phyloP scores from a whole-genome alignment of 2,797 vertebrate species.

The Pantherophis vulpinus region DNA sequence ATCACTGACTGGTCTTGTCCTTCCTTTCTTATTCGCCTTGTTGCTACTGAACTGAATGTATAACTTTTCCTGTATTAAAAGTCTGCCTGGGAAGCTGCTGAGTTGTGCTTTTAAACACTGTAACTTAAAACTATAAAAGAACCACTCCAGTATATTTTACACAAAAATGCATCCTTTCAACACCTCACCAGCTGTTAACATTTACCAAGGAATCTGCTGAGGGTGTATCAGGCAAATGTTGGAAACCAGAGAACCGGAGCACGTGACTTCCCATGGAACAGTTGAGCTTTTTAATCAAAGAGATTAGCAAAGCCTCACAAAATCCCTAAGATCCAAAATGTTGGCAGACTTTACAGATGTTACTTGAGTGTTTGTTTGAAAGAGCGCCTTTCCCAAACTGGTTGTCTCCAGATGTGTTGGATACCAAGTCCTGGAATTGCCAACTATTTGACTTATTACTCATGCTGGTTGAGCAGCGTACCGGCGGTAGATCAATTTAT shows the following conservation, averaged over 20 bases:
- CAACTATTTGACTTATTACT: neutral
- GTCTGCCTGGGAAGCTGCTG: neutral
- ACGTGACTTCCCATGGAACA: conserved; percentile 8
- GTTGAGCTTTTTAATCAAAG: conserved; percentile 9
- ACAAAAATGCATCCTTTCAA: neutral
- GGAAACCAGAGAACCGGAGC: conserved; percentile 10
- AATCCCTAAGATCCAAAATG: neutral
- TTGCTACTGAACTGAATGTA: neutral
- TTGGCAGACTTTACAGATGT: neutral
- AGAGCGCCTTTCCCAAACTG: neutral
- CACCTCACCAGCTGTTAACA: conserved; percentile 3
- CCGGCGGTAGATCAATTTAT: neutral
- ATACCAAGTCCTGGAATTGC: neutral
- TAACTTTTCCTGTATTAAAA: neutral
- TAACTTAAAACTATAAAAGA: neutral
- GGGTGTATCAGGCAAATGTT: conserved; percentile 11
- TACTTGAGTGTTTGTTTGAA: neutral
- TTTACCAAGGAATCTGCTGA: conserved; percentile 14
- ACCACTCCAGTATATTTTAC: conserved; percentile 12
- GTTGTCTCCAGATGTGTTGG: neutral
- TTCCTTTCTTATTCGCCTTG: neutral
- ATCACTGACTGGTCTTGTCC: neutral
- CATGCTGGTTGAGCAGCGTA: neutral
- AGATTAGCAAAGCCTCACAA: conserved; percentile 6
- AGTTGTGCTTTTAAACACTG: conserved; percentile 7